Percentiles rank a stretch among this genome's conserved stretches.
phyloP scores from a whole-genome alignment of 2,797 vertebrate species.

The Enteromius thamalakanensis region DNA sequence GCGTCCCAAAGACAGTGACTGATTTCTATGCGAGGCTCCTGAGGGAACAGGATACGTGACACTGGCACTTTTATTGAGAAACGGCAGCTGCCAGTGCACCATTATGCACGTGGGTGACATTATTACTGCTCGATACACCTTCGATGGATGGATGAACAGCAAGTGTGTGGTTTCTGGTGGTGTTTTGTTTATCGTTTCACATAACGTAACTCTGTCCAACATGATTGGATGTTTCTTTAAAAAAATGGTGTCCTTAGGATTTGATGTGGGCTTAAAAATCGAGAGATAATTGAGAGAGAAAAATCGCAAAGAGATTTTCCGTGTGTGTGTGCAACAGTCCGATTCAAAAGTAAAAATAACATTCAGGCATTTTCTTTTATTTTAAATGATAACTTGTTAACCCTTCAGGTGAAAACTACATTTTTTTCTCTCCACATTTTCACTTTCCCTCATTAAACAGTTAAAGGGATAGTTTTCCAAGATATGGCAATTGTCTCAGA shows the following conservation, averaged over 20 bases:
- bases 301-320: not conserved
- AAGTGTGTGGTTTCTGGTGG: slow-evolving; percentile 10
- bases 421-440: too few species aligned
- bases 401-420: not conserved
- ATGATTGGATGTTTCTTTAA: not conserved
- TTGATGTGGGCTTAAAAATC: not conserved
- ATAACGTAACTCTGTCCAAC: not conserved
- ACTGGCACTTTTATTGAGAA: slow-evolving; percentile 65
- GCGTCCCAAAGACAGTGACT: slow-evolving; percentile 71
- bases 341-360: not conserved
- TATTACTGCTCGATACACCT: slow-evolving; percentile 59
- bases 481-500: too few species aligned
- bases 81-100: slow-evolving; percentile 62
- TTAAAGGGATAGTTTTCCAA: not conserved
- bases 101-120: slow-evolving; percentile 54
- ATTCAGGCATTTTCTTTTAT: not conserved
- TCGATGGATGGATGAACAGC: slow-evolving; percentile 42
- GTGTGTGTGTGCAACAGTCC: not conserved
- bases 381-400: not conserved
- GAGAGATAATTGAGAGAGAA: not conserved
- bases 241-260: not conserved
- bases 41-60: slow-evolving; percentile 68
- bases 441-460: not conserved
- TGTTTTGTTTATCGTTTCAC: not conserved
- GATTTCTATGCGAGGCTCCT: slow-evolving; percentile 69